Evolutionary conservation across 2,113 vertebrate genomes (phyloP).

Genomic region (Barnardius zonarius): DNA sequence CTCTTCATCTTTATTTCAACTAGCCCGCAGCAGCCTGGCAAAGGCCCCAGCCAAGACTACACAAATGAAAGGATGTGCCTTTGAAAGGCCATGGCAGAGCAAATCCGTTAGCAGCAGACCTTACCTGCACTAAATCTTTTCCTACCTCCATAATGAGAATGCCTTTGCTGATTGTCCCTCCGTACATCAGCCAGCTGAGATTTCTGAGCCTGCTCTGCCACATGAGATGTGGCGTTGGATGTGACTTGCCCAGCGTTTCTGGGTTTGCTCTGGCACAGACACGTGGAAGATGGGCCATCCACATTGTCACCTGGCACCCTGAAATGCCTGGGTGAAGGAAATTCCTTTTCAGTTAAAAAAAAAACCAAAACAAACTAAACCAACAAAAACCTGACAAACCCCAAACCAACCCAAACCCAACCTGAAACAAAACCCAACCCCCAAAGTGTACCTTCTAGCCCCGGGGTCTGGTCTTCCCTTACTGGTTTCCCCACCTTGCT

Average conservation of each 20-base stretch:
- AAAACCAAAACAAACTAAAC: not conserved
- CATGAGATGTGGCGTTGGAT: not conserved
- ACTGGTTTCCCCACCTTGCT: not conserved
- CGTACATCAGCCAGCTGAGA: not conserved
- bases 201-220: not conserved
- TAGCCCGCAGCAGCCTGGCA: not conserved
- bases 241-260: not conserved
- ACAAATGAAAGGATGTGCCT: not conserved
- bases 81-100: not conserved
- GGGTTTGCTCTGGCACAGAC: not conserved
- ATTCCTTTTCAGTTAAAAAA: not conserved
- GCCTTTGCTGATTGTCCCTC: not conserved
- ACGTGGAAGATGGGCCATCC: not conserved
- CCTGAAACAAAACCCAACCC: no score
- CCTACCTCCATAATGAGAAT: not conserved
- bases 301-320: not conserved
- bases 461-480: not conserved
- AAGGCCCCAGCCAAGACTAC: not conserved
- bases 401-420: accelerated
- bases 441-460: not conserved
- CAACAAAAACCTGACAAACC: not conserved
- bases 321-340: not conserved
- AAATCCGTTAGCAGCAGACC: not conserved
- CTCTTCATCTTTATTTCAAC: not conserved
- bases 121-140: not conserved